Evolutionary conservation across 2,797 vertebrate species (phyloP).

Genomic region (Eupleurogrammus muticus): DNA sequence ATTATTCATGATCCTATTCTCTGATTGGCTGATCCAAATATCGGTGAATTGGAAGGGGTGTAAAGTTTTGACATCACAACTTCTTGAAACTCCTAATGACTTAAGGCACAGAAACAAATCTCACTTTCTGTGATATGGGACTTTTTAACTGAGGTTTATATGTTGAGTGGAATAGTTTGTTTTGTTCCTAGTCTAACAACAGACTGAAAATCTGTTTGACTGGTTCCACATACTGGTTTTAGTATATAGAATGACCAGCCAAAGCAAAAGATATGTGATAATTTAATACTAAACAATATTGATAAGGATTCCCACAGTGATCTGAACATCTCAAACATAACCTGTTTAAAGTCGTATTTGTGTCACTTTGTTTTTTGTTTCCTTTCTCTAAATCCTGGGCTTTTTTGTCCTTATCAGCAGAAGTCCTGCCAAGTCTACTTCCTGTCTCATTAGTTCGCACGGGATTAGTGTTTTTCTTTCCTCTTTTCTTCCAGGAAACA

Average conservation of each 20-base stretch:
- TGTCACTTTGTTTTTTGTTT: neutral
- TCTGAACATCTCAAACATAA: neutral
- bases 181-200: too few species aligned
- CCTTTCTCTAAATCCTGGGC: neutral
- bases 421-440: constrained; percentile 10
- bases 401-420: constrained; percentile 5
- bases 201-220: neutral
- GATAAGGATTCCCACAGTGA: neutral
- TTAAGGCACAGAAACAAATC: too few species aligned
- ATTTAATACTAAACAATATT: neutral
- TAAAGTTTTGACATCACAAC: too few species aligned
- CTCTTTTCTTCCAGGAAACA: constrained; percentile 31
- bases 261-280: too few species aligned
- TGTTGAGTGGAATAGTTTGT: too few species aligned
- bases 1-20: too few species aligned
- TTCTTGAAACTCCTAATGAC: too few species aligned
- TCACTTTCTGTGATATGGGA: too few species aligned
- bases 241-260: too few species aligned
- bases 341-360: neutral
- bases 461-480: neutral
- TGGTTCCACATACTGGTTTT: neutral
- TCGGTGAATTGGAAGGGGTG: too few species aligned
- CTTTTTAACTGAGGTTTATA: too few species aligned
- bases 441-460: constrained; percentile 16
- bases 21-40: too few species aligned